These are phyloP conservation scores for Byasa hedistus DNA, from an alignment of 2,888 invertebrate species.

Conservation along the genomic window DNA sequence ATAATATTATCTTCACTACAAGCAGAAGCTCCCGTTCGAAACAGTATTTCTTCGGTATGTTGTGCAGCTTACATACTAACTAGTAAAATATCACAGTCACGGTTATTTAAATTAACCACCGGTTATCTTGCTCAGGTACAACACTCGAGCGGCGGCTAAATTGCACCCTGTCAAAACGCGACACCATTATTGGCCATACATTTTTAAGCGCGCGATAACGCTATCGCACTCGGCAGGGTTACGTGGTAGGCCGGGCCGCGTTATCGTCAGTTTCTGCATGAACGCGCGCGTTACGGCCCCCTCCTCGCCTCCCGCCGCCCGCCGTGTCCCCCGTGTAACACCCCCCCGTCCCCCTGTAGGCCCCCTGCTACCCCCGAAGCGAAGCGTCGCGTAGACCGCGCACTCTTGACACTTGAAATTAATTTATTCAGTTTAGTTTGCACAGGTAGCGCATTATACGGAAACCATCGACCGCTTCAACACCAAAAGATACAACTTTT, in stretches of 20 bases:
- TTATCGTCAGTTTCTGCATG: conserved; percentile 80
- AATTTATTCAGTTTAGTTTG: conserved; percentile 59
- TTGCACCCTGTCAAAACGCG: conserved; percentile 51
- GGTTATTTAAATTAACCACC: conserved; percentile 24
- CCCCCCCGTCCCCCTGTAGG: conserved; percentile 41
- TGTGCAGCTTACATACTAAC: too few relatives aligned
- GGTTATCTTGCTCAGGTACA: conserved; percentile 26
- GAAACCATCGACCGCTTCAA: conserved; percentile 15
- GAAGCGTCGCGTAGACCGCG: conserved; percentile 52
- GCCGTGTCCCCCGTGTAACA: too few relatives aligned
- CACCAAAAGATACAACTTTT: conserved; percentile 10
- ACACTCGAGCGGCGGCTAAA: conserved; percentile 35
- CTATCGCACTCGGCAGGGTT: conserved; percentile 66
- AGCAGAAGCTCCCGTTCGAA: too few relatives aligned
- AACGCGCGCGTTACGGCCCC: conserved; percentile 77
- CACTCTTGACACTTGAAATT: conserved; percentile 75
- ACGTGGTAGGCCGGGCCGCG: conserved; percentile 74
- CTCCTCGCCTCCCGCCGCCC: too few relatives aligned
- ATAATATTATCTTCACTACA: too few relatives aligned
- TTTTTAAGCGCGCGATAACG: conserved; percentile 70
- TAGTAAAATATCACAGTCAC: conserved; percentile 19
- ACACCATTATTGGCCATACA: conserved; percentile 72
- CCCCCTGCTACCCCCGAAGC: conserved; percentile 35
- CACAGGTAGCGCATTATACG: conserved; percentile 18
- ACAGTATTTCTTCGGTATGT: too few relatives aligned